phyloP scores from a whole-genome alignment of 2,888 invertebrate species.

The Macrosoma leucophasiata region DNA sequence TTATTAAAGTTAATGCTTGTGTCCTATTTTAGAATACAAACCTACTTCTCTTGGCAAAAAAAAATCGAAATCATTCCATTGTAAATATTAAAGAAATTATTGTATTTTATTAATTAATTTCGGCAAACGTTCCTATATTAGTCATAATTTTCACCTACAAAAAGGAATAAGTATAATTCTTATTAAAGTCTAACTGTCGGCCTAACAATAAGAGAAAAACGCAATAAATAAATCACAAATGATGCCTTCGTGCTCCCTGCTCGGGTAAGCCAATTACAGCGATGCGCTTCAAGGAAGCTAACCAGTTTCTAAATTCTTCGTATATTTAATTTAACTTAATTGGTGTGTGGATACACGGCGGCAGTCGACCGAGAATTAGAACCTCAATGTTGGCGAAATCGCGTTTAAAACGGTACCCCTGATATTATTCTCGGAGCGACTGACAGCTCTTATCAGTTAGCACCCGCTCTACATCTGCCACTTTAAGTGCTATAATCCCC shows the following conservation, averaged over 20 bases:
- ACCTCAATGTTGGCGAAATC: constrained; percentile 65
- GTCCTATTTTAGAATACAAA: no score
- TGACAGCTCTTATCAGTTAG: background rate
- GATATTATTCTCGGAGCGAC: background rate
- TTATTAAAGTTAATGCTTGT: no score
- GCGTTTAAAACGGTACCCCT: constrained; percentile 56
- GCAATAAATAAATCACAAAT: constrained; percentile 61
- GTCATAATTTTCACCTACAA: no score
- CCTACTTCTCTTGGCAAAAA: no score
- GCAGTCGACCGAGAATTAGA: constrained; percentile 69
- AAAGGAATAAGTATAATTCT: constrained; percentile 12
- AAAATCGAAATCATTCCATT: no score
- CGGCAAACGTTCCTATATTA: no score
- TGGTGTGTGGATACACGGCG: constrained; percentile 65
- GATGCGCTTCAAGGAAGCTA: constrained; percentile 74
- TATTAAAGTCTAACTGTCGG: constrained; percentile 36
- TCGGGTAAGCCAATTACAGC: constrained; percentile 68
- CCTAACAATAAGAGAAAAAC: constrained; percentile 38
- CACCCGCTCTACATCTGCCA: no score
- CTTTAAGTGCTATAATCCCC: no score
- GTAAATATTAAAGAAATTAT: no score
- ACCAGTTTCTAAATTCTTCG: constrained; percentile 75
- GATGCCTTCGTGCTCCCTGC: constrained; percentile 61
- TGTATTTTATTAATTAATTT: no score
- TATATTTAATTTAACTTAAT: constrained; percentile 73